Evolutionary conservation across 2,797 vertebrate species (phyloP).

Genomic region (Rhynchonycteris naso): DNA sequence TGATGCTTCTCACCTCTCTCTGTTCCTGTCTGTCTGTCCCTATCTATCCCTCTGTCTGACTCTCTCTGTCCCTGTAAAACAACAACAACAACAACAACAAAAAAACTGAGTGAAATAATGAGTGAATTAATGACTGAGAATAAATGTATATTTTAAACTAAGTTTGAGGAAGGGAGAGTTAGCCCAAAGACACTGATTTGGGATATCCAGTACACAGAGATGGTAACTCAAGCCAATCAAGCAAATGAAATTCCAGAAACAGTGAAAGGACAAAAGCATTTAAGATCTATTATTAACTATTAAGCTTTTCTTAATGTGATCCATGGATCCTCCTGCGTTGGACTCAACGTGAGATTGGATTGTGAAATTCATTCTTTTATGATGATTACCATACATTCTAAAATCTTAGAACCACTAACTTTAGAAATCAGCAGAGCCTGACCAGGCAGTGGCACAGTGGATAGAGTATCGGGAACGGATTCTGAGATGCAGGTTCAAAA

Average conservation of each 20-base stretch:
- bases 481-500: too few relatives aligned
- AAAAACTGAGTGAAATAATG: background rate
- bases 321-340: background rate
- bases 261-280: background rate
- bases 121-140: background rate
- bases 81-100: too few relatives aligned
- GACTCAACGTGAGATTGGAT: background rate
- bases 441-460: too few relatives aligned
- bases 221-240: background rate
- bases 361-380: background rate
- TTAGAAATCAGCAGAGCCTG: background rate
- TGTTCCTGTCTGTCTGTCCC: too few relatives aligned
- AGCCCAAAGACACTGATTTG: background rate
- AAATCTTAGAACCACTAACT: background rate
- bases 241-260: background rate
- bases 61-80: too few relatives aligned
- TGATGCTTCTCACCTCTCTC: too few relatives aligned
- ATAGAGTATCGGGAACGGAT: too few relatives aligned
- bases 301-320: background rate
- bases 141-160: background rate
- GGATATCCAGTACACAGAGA: background rate
- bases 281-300: background rate
- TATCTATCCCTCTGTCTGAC: too few relatives aligned
- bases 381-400: background rate
- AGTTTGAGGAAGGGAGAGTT: background rate